Evolutionary conservation across 2,113 vertebrate genomes (phyloP).

Genomic region (Nymphicus hollandicus): DNA sequence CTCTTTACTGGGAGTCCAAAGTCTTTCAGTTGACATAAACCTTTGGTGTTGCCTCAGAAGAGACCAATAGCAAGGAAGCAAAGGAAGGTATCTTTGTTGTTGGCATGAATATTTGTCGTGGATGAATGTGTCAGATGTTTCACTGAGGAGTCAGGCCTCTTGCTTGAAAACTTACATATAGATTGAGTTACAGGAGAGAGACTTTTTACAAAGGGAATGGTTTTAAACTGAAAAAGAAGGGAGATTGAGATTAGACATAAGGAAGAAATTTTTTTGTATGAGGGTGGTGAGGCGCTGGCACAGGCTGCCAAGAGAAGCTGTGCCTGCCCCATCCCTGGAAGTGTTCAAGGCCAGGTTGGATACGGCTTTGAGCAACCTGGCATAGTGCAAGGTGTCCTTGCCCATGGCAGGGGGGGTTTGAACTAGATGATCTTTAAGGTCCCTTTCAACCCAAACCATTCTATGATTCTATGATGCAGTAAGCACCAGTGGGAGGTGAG

Average conservation of each 20-base stretch:
- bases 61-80: background rate
- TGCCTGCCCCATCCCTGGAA: background rate
- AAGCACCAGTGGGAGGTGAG: background rate
- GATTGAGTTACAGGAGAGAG: background rate
- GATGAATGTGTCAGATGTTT: background rate
- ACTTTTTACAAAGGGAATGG: background rate
- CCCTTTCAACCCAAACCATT: background rate
- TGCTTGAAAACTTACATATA: background rate
- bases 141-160: background rate
- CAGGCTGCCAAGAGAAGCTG: background rate
- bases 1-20: background rate
- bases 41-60: background rate
- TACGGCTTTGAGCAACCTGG: background rate
- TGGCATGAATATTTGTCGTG: background rate
- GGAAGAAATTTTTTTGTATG: background rate
- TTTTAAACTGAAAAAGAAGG: background rate
- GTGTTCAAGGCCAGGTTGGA: background rate
- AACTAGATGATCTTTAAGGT: background rate
- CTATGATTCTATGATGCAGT: background rate
- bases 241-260: background rate
- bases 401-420: background rate
- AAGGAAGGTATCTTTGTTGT: background rate
- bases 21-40: background rate
- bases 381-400: background rate
- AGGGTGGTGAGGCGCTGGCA: background rate